Conservation (phyloP, 1,140 invertebrate genomes). For the Lethocerus indicus region DNA sequence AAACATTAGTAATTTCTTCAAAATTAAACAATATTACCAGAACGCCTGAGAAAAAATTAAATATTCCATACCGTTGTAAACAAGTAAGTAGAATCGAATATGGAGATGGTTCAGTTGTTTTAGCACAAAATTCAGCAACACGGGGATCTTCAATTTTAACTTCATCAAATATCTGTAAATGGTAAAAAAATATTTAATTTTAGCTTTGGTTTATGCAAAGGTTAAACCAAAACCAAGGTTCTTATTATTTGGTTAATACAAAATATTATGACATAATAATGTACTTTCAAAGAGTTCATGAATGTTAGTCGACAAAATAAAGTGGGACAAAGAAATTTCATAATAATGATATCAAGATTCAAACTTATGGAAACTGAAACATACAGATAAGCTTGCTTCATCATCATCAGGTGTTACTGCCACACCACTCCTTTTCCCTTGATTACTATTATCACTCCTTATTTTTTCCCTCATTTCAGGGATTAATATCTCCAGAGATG, state of each 20-base stretch:
- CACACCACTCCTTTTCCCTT: conserved; percentile 1
- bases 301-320: no score
- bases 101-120: conserved; percentile 86
- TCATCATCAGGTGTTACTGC: conserved; percentile 3
- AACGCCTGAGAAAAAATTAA: background rate
- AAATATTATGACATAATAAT: no score
- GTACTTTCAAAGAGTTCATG: no score
- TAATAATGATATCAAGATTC: conserved; percentile 10
- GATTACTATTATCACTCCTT: conserved; percentile 12
- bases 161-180: conserved; percentile 65
- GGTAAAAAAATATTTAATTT: no score
- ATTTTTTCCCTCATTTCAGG: conserved; percentile 68
- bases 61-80: conserved; percentile 56
- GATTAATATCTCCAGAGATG: conserved; percentile 82
- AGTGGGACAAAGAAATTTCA: no score
- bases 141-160: conserved; percentile 85
- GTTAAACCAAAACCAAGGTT: no score
- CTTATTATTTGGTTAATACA: no score
- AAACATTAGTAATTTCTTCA: background rate
- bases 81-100: conserved; percentile 87
- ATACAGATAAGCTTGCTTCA: conserved; percentile 2
- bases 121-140: conserved; percentile 83
- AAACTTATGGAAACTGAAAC: conserved; percentile 6
- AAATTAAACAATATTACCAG: background rate
- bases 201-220: no score